phyloP scores from a whole-genome alignment of 2,888 invertebrate genomes.

The Leucophora obtusa region DNA sequence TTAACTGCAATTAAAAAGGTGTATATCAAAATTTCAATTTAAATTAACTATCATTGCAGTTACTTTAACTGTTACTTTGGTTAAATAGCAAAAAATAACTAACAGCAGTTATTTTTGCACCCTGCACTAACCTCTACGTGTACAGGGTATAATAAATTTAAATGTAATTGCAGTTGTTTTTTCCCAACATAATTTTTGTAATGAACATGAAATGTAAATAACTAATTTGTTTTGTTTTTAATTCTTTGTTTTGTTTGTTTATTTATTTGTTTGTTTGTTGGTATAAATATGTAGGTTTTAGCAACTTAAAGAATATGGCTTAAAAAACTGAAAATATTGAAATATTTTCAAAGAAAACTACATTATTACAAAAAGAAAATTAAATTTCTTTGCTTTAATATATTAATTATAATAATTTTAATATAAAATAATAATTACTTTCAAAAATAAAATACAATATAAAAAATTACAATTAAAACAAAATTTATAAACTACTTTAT shows the following conservation, averaged over 20 bases:
- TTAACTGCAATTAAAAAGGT: too few species aligned
- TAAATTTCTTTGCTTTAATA: slow-evolving; percentile 1
- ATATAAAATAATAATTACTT: slow-evolving; percentile 47
- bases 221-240: slow-evolving; percentile 43
- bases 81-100: too few species aligned
- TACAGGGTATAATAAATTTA: too few species aligned
- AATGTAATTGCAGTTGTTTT: too few species aligned
- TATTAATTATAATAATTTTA: slow-evolving; percentile 44
- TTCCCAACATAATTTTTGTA: too few species aligned
- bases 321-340: slow-evolving; percentile 7
- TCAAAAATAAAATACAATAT: slow-evolving; percentile 24
- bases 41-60: too few species aligned
- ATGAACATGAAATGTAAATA: slow-evolving; percentile 68
- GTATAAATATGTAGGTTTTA: slow-evolving; percentile 26
- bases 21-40: too few species aligned
- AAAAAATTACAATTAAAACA: slow-evolving; percentile 3
- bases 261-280: not conserved
- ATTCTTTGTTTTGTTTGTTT: not conserved
- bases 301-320: slow-evolving; percentile 55
- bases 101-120: too few species aligned
- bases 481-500: slow-evolving; percentile 36
- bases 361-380: not conserved
- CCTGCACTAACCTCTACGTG: too few species aligned
- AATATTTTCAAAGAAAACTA: slow-evolving; percentile 11
- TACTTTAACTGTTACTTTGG: too few species aligned